A percentile compares a stretch with the other conserved stretches of the same genome.
phyloP scores from a whole-genome alignment of 2,797 vertebrate genomes.

The Sebastiscus albofasciatus region DNA sequence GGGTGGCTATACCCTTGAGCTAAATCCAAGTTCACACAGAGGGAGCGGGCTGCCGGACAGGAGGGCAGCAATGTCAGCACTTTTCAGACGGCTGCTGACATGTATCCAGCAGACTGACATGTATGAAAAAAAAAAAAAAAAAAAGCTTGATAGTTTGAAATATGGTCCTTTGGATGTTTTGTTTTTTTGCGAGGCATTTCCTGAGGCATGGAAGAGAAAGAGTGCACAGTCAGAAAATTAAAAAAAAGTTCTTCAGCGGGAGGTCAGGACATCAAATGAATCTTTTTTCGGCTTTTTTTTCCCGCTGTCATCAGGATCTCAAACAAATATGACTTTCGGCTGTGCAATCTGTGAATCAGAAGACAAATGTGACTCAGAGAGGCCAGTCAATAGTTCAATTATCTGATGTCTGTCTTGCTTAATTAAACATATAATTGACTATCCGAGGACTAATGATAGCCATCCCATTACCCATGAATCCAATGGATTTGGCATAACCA shows the following conservation, averaged over 20 bases:
- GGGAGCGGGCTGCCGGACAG: constrained; percentile 74
- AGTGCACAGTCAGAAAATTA: constrained; percentile 10
- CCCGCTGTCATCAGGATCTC: constrained; percentile 40
- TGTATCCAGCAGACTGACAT: constrained; percentile 76
- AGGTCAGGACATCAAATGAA: constrained; percentile 41
- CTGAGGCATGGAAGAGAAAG: constrained; percentile 20
- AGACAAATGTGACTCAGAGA: constrained; percentile 64
- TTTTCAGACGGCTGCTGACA: constrained; percentile 80
- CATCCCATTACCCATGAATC: constrained; percentile 73
- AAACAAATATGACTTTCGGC: constrained; percentile 40
- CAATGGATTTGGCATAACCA: constrained; percentile 65
- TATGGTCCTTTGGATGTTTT: constrained; percentile 55
- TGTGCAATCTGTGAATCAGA: constrained; percentile 29
- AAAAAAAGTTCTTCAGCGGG: constrained; percentile 40
- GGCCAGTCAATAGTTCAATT: constrained; percentile 80
- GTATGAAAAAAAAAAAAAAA: constrained; percentile 54
- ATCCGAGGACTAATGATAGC: constrained; percentile 70
- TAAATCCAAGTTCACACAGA: constrained; percentile 84
- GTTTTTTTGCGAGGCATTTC: constrained; percentile 35
- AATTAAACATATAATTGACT: constrained; percentile 82
- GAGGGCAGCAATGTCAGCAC: constrained; percentile 81
- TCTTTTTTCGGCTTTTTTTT: constrained; percentile 13
- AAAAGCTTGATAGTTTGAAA: constrained; percentile 62
- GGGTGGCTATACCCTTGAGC: constrained; percentile 84
- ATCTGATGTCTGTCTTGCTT: constrained; percentile 76